phyloP scores from a whole-genome alignment of 1,140 invertebrate species.

The Sminthurinus signatus region DNA sequence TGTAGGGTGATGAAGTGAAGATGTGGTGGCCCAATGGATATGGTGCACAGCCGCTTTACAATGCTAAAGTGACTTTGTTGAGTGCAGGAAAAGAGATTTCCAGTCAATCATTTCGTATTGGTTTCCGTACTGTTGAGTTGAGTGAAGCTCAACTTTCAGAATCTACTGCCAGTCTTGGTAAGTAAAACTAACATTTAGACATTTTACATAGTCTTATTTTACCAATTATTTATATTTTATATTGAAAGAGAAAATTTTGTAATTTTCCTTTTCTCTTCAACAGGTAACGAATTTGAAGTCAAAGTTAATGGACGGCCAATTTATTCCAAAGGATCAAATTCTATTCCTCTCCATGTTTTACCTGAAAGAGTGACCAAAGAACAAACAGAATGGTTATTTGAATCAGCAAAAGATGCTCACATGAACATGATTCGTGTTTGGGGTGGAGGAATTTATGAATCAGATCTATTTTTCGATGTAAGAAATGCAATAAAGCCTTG shows the following conservation, averaged over 20 bases:
- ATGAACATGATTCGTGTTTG: slow-evolving; percentile 95
- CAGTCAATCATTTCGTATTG: slow-evolving; percentile 56
- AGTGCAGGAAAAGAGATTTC: slow-evolving; percentile 16
- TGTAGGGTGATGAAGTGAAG: slow-evolving; percentile 17
- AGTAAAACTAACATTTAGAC: background rate
- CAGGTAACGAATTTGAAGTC: slow-evolving; percentile 81
- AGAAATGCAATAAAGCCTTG: background rate
- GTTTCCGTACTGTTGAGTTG: slow-evolving; percentile 79
- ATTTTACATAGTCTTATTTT: background rate
- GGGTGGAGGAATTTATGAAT: slow-evolving; percentile 95
- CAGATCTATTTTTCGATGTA: slow-evolving; percentile 46
- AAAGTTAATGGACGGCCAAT: slow-evolving; percentile 77
- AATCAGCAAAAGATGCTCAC: slow-evolving; percentile 66
- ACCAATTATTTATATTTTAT: background rate
- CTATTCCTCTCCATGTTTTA: slow-evolving; percentile 83
- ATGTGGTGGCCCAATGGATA: slow-evolving; percentile 39
- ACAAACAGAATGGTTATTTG: slow-evolving; percentile 54
- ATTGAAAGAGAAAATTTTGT: background rate
- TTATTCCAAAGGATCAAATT: slow-evolving; percentile 96
- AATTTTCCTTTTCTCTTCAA: slow-evolving; percentile 24
- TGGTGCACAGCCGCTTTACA: slow-evolving; percentile 12
- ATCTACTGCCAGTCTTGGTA: background rate
- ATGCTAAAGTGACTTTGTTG: background rate
- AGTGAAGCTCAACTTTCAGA: slow-evolving; percentile 55
- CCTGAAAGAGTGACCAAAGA: slow-evolving; percentile 62